These are phyloP conservation scores for Ceratosolen solmsi DNA, from an alignment of 1,140 invertebrate species.

Conservation along the genomic window DNA sequence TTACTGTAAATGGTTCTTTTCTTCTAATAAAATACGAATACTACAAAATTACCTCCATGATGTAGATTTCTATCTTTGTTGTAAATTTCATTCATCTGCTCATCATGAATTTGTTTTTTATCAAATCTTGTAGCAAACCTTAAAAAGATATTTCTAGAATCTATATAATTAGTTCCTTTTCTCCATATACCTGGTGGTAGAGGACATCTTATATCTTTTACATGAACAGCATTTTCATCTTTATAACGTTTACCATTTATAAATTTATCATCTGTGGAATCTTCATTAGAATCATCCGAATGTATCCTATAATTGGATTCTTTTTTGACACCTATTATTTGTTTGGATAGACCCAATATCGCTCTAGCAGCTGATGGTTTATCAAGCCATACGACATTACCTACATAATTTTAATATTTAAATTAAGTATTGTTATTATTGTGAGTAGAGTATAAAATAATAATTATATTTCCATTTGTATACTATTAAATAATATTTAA, in stretches of 20 bases:
- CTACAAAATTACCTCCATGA: slow-evolving; percentile 73
- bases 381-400: slow-evolving; percentile 86
- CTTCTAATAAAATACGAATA: too few relatives aligned
- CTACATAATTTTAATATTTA: slow-evolving; percentile 63
- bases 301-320: slow-evolving; percentile 1
- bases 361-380: slow-evolving; percentile 81
- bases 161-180: slow-evolving; percentile 77
- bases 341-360: slow-evolving; percentile 76
- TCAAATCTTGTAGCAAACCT: slow-evolving; percentile 82
- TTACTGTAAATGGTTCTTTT: too few relatives aligned
- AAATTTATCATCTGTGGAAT: slow-evolving; percentile 53
- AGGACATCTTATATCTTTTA: slow-evolving; percentile 74
- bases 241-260: slow-evolving; percentile 53
- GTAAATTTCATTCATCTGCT: slow-evolving; percentile 79
- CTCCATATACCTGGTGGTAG: slow-evolving; percentile 84
- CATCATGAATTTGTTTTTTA: slow-evolving; percentile 76
- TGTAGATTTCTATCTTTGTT: slow-evolving; percentile 79
- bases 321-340: slow-evolving; percentile 70
- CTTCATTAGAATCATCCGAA: slow-evolving; percentile 54
- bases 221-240: slow-evolving; percentile 64
- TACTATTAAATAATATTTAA: slow-evolving; percentile 14
- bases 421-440: not conserved
- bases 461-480: slow-evolving; percentile 13
- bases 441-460: slow-evolving; percentile 29
- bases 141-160: slow-evolving; percentile 81